Evolutionary conservation across 2,888 invertebrate genomes (phyloP).

Genomic region (Synanthedon myopaeformis): DNA sequence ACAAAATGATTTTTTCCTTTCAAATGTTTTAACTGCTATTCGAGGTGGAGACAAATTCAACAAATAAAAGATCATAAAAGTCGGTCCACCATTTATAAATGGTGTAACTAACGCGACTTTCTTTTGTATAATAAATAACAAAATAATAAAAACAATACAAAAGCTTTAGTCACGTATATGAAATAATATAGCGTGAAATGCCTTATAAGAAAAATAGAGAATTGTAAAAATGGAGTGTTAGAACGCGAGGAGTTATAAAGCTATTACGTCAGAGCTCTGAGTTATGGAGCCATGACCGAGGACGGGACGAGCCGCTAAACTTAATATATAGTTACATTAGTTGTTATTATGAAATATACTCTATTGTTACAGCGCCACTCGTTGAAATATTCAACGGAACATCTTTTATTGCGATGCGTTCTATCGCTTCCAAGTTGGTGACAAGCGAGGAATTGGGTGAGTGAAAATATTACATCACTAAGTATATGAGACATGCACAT

Average conservation of each 20-base stretch:
- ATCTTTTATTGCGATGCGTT: constrained; percentile 82
- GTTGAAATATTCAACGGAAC: constrained; percentile 81
- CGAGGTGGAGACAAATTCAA: too few species aligned
- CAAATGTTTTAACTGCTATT: too few species aligned
- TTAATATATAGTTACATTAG: background rate
- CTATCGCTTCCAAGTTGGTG: constrained; percentile 80
- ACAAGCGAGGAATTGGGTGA: constrained; percentile 79
- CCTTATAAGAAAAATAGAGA: background rate
- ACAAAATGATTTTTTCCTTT: too few species aligned
- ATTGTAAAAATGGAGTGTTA: background rate
- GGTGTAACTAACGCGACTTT: too few species aligned
- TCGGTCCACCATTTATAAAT: too few species aligned
- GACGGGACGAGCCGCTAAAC: background rate
- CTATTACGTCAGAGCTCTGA: background rate
- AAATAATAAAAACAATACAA: too few species aligned
- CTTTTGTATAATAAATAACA: too few species aligned
- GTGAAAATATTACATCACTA: constrained; percentile 11
- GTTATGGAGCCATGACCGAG: background rate
- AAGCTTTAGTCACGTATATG: too few species aligned
- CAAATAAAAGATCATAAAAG: too few species aligned
- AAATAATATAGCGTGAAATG: too few species aligned
- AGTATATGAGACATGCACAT: background rate
- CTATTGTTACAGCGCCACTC: constrained; percentile 22
- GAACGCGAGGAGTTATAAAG: background rate
- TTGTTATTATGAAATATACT: background rate